Base-by-base conservation (phyloP, 2,797 vertebrate genomes). In the Crenuchus spilurus region DNA sequence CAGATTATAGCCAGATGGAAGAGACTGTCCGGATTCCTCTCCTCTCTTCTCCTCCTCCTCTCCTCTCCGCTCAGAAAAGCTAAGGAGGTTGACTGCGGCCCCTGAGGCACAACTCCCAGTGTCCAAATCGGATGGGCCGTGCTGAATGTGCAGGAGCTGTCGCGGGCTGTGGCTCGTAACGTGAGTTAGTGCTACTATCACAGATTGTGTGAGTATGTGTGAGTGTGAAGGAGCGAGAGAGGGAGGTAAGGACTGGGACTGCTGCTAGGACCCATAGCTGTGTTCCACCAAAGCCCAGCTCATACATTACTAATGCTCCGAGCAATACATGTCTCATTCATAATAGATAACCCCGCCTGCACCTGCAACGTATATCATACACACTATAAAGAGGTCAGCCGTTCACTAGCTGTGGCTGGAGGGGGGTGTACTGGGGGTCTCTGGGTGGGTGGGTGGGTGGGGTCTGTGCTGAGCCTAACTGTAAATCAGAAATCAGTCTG, bases 61-160 rank as follows among this genome's bases (percentile, higher is more conserved):
- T n/a, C 24, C 65, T 49, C 64, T 52, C 64, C 46, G 52, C 72
- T 58, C 68, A 69, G 74, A 79, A 79, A 79, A 88, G 84, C 85
- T 70, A 39, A 87, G 87, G 86, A 88, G 84, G 85, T 80, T 76
- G 84, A 83, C 84, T 79, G 78, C 85, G 74, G 80, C 79, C 85
- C 88, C 79, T 70, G 73, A 90, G 89, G 87, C 81, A 82, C 82
- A 87, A 83, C 87, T 85, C 79, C 46, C 77, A 78, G 70, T 82
- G 85, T 84, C 87, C 84, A 88, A 85, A 90, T 87, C 63, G 76
- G 87, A 87, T 86, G 87, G 85, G 74, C 61, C 60, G 60, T 88
- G 88, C 88, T 89, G 87, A 91, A 90, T 90, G 88, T 88, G 87
- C 87, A 87, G 79, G 79, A 83, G 80, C 87, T 88, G 86, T 89